These are phyloP conservation scores for Musca vetustissima DNA, from an alignment of 1,140 invertebrate species.

Conservation along the genomic window DNA sequence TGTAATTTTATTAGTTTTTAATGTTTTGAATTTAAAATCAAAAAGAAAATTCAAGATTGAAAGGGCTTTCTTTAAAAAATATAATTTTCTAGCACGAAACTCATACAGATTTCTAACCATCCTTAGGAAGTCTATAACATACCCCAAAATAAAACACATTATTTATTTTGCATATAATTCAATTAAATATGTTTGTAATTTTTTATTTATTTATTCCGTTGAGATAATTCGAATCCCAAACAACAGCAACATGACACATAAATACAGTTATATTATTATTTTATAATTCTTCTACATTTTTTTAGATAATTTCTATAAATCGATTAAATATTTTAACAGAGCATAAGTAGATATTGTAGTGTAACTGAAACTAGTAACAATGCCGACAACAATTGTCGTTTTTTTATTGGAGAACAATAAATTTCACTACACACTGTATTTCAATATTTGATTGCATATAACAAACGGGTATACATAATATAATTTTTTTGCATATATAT, in stretches of 20 bases:
- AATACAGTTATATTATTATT: slow-evolving; percentile 10
- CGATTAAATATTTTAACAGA: background rate
- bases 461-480: background rate
- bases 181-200: slow-evolving; percentile 35
- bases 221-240: slow-evolving; percentile 49
- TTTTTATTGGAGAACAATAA: slow-evolving; percentile 8
- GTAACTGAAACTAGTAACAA: too few relatives aligned
- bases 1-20: too few relatives aligned
- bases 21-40: too few relatives aligned
- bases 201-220: slow-evolving; percentile 33
- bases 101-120: too few relatives aligned
- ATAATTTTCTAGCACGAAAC: too few relatives aligned
- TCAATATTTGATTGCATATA: background rate
- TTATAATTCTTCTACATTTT: slow-evolving; percentile 24
- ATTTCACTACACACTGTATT: slow-evolving; percentile 3
- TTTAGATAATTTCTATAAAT: background rate
- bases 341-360: too few relatives aligned
- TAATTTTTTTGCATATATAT: background rate
- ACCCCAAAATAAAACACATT: too few relatives aligned
- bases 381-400: too few relatives aligned
- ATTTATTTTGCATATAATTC: slow-evolving; percentile 18
- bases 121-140: too few relatives aligned
- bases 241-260: slow-evolving; percentile 54
- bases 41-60: too few relatives aligned
- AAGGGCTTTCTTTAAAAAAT: too few relatives aligned